Percentiles rank a stretch among this genome's conserved stretches.
Conservation (phyloP, 2,888 invertebrate genomes). For the Creontiades dilutus region DNA sequence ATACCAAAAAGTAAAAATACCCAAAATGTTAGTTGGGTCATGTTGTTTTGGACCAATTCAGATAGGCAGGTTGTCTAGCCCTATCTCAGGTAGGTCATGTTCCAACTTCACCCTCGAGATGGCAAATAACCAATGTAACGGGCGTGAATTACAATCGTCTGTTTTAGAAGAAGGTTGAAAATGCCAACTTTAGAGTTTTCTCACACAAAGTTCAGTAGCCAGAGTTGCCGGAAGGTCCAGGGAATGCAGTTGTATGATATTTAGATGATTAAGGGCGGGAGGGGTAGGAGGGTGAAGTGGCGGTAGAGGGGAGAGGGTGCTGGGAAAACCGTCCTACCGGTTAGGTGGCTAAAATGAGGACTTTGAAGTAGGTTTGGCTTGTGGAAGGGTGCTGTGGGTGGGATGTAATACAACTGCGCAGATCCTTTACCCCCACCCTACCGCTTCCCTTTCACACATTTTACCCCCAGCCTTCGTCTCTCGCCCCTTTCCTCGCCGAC, state of each 20-base stretch:
- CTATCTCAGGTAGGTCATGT: too few relatives aligned
- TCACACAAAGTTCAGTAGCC: not conserved
- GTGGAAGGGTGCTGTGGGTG: slow-evolving; percentile 19
- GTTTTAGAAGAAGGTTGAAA: too few relatives aligned
- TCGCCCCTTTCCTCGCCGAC: not conserved
- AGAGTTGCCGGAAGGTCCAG: not conserved
- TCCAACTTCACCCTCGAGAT: too few relatives aligned
- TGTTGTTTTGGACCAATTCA: too few relatives aligned
- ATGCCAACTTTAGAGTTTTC: too few relatives aligned
- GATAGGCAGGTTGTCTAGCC: too few relatives aligned
- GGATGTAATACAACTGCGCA: slow-evolving; percentile 3
- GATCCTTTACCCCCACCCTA: not conserved
- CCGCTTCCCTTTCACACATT: not conserved
- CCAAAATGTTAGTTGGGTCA: too few relatives aligned
- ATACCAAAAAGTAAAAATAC: too few relatives aligned
- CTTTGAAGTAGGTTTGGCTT: slow-evolving; percentile 54
- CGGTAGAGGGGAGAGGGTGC: not conserved
- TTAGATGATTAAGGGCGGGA: not conserved
- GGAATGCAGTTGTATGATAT: slow-evolving; percentile 16
- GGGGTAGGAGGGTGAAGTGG: not conserved
- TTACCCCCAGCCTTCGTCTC: not conserved
- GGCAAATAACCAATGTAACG: too few relatives aligned
- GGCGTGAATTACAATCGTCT: too few relatives aligned
- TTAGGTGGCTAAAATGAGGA: slow-evolving; percentile 38
- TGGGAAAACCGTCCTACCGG: slow-evolving; percentile 12